Base-by-base conservation (phyloP, 1,140 invertebrate genomes). In the Aphaenogaster ashmeadi region DNA sequence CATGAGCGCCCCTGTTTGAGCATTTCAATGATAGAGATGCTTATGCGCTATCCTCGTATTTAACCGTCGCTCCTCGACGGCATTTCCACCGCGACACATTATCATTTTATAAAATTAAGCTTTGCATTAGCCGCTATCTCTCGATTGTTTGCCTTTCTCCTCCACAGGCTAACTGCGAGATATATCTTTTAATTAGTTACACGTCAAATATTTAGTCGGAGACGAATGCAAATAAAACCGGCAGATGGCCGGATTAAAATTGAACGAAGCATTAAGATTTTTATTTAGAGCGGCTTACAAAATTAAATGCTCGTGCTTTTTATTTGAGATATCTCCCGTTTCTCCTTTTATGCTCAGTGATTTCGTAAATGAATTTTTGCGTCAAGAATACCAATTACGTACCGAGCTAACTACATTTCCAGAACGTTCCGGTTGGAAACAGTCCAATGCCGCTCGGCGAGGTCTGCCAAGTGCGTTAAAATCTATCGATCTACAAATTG, bases 391-490 rank as follows among this genome's bases (percentile, higher is more conserved):
- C 87, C 90, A 91, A 91, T 90, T 90, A 90, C 86, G 79, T 71
- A 47, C 67, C 38, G 56, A 54, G 69, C 71, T 64, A 91, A 84
- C 78, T 72, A 90, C 81, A 62, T 90, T 67, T 86, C 80, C 64
- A 78, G 81, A 81, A 69, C 52, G 71, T 56, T 54, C 64, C 83
- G 77, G 38, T 85, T 91, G 90, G 90, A 91, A 91, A 83, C 87
- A 90, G 84, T 90, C 90, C 90, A 91, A 90, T 78, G 78, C 64
- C 66, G n/a, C 52, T 18, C 44, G 69, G 77, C 67, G 64, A 87
- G 78, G 58, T 90, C 87, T 90, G 90, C 90, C 90, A 91, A 91
- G 87, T 90, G 90, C 89, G 89, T 91, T 91, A 91, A 91, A 91
- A 88, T 91, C 87, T 90, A 91, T 91, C 89, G 87, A 91, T 91